Base-by-base conservation (phyloP, 2,888 invertebrate species). In the Endomychus coccineus region DNA sequence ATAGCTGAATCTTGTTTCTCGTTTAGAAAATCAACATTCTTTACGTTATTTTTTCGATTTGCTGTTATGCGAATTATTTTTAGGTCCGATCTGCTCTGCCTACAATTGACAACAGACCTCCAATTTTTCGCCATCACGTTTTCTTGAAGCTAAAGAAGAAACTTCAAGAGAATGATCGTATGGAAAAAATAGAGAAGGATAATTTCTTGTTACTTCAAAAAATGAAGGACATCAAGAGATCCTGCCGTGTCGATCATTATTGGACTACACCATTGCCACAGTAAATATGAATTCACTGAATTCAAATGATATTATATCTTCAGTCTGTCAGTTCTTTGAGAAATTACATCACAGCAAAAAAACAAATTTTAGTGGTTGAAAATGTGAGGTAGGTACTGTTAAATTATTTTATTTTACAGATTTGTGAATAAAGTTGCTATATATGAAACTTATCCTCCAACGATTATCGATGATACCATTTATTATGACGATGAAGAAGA, bases 171-270 rank as follows among this genome's bases (percentile, higher is more conserved):
- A 66, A 67, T 21, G 82, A 83, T 54, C 70, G 82, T 15, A 70
- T 69, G 46, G 59, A 66, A 31, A 71, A 71, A 59, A 77, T 83
- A 23, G 73, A 76, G 59, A 64, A 65, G 36, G 80, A 82, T 54
- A 83, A 83, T 67, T 71, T 75, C 50, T 70, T 75, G 23, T 60
- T 83, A 34, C 64, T 82, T 45, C 78, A 80, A 62, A 73, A 79
- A 22, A 68, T 83, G 42, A 67, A 67, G 34, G 68, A 69, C 46
- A 77, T 83, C 50, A 81, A 80, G 80, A 66, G 63, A 39, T 71
- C 67, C 28, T 77, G 73, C 52, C 65, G 80, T 15, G 69, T 82
- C 24, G 77, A 79, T 50, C 78, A 82, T 56, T 70, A 69, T 45
- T 80, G 80, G 81, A 55, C 62, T 4, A 69, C 71, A 33, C 76